Evolutionary conservation across 1,140 invertebrate species (phyloP).

Genomic region (Babylonia areolata): DNA sequence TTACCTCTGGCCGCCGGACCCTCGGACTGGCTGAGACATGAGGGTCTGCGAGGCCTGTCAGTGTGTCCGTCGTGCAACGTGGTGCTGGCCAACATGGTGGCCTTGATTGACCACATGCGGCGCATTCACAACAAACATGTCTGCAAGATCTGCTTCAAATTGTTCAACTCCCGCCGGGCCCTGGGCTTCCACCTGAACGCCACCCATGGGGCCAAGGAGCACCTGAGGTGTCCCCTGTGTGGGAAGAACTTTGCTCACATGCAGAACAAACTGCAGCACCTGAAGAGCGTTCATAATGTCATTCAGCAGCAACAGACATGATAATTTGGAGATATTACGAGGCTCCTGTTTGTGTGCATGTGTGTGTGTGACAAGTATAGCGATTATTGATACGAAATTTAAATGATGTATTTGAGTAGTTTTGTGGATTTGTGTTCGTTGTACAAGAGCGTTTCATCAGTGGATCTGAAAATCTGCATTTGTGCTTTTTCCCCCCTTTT

Average conservation of each 20-base stretch:
- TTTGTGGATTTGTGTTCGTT: no score
- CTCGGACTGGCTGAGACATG: background rate
- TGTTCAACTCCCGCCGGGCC: background rate
- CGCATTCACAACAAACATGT: background rate
- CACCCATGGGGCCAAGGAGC: background rate
- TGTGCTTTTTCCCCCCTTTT: no score
- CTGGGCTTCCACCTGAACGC: background rate
- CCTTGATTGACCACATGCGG: background rate
- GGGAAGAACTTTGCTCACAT: constrained; percentile 8
- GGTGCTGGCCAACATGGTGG: background rate
- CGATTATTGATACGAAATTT: no score
- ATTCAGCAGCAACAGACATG: no score
- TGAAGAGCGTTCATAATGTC: background rate
- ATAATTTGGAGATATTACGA: no score
- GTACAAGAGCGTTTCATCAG: no score
- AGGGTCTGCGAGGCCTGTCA: background rate
- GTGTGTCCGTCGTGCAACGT: background rate
- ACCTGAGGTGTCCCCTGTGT: background rate
- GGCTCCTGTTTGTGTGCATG: no score
- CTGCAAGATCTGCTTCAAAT: background rate
- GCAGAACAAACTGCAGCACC: constrained; percentile 4
- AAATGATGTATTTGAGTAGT: no score
- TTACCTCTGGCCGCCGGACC: background rate
- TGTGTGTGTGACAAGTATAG: no score
- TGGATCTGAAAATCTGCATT: no score